Evolutionary conservation across 1,140 invertebrate genomes (phyloP).

Genomic region (Diprion similis): DNA sequence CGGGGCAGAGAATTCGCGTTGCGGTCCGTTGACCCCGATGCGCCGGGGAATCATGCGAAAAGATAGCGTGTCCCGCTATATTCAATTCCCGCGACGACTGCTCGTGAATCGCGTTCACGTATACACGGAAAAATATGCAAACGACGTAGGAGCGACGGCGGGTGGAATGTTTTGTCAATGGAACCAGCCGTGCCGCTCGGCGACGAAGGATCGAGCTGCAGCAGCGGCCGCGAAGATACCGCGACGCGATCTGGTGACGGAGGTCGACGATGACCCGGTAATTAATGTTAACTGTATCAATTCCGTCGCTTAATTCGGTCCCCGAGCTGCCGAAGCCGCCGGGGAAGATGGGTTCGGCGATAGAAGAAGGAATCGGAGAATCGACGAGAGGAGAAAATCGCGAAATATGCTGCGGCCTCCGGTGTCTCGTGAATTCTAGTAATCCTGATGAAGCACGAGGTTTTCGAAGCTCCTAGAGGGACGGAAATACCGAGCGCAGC

Average conservation of each 20-base stretch:
- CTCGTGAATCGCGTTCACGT: background rate
- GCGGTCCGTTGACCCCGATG: conserved; percentile 4
- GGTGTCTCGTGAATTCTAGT: conserved; percentile 37
- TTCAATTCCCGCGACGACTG: background rate
- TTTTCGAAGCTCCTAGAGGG: conserved; percentile 30
- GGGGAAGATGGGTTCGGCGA: no score
- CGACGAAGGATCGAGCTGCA: background rate
- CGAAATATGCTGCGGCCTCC: background rate
- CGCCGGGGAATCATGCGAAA: background rate
- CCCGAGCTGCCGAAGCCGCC: no score
- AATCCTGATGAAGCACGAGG: conserved; percentile 44
- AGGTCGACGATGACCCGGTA: background rate
- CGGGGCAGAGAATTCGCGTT: background rate
- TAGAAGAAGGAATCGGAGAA: background rate
- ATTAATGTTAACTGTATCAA: conserved; percentile 5
- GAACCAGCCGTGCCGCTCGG: background rate
- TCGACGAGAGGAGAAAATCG: background rate
- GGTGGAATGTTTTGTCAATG: conserved; percentile 1
- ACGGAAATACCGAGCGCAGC: conserved; percentile 42
- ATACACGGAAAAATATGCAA: background rate
- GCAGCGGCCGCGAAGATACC: no score
- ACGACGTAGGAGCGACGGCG: background rate
- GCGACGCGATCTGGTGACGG: background rate
- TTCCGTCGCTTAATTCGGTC: background rate
- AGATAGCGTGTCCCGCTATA: background rate